Base-by-base conservation (phyloP, 2,888 invertebrate species). In the Apodemia duryi region DNA sequence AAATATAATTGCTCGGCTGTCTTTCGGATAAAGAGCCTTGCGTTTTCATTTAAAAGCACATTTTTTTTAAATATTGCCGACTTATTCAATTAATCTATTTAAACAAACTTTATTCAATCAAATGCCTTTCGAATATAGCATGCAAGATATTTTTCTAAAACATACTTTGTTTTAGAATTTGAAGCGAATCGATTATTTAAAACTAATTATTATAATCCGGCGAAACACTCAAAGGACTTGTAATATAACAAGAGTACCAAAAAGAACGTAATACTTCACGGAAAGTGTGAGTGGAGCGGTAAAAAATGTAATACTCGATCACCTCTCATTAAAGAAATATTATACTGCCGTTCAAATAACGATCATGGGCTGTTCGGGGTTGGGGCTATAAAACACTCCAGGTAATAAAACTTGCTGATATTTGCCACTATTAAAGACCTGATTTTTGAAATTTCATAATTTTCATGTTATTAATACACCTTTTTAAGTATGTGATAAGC, bases 171-270 rank as follows among this genome's bases (percentile, higher is more conserved):
- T 75, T 65, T 75, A 93, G 94, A 94, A 78, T 70, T 90, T 35
- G 94, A 94, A 83, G 73, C 93, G 51, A 88, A 94, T 72, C 83
- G 94, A 71, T 69, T 94, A 64, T 85, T 94, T 63, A 86, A 94
- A 74, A 92, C 92, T 0, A 82, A 91, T 21, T 76, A 83, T 63
- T 94, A 89, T 73, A 94, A 93, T 76, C 80, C 84, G 5, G 80
- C 86, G 6, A 82, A 85, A 70, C 91, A 92, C 68, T 6, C 21
- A 75, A 70, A 41, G 9, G 67, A 73, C n/a, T 71, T 68, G 13
- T 70, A 71, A 11, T 62, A 65, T 41, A 68, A 69, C 46, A 66
- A 77, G 66, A 69, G 71, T 41, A 52, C 71, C 0, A 67, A 67
- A 51, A 78, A 79, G 63, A 69, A 69, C 0, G 60, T 49, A 6